Evolutionary conservation across 1,140 invertebrate species (phyloP), one percentile per base, ranked within the genome.

Genomic region (Andrena cerasifolii): DNA sequence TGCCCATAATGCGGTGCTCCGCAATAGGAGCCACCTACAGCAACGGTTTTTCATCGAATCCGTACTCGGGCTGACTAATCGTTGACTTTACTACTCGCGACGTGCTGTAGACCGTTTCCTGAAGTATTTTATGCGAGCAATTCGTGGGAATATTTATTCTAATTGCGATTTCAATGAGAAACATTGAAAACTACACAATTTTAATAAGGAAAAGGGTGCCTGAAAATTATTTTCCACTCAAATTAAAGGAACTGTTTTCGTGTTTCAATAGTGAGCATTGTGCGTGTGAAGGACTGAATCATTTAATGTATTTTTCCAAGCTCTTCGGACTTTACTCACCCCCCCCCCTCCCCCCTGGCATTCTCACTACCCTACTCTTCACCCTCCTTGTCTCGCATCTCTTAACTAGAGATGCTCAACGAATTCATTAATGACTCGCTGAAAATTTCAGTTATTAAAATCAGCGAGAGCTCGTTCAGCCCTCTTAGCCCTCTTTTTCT

Each of bases 371-470:
- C n/a, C n/a, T n/a, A n/a, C 28, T 45, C 33, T 59, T 16, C 26
- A 47, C 4, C 8, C 21, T 4, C n/a, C 24, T 4, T 3, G 6
- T 16, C 10, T 14, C 5, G n/a, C 5, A 24, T 26, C 43, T 65
- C 54, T 51, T 49, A 75, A 75, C 62, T 54, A 72, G 54, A 82
- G 68, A 53, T 71, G 75, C 78, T 78, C 76, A 63, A 68, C 68
- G 67, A 83, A 80, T 85, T 86, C 84, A 58, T 83, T 86, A 86
- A 85, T 54, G 70, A 85, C 53, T 75, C 28, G 3, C 56, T 71
- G 80, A 58, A 80, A 80, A 86, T 72, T 65, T 68, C 61, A 53
- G 80, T 86, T 86, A 85, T 83, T 86, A 85, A 85, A 86, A 86
- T 85, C 83, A 83, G 80, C 77, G 33, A 81, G 58, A 54, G 43